These are phyloP conservation scores for Enteromius treurensis DNA, from an alignment of 2,797 vertebrate species.

Conservation along the genomic window DNA sequence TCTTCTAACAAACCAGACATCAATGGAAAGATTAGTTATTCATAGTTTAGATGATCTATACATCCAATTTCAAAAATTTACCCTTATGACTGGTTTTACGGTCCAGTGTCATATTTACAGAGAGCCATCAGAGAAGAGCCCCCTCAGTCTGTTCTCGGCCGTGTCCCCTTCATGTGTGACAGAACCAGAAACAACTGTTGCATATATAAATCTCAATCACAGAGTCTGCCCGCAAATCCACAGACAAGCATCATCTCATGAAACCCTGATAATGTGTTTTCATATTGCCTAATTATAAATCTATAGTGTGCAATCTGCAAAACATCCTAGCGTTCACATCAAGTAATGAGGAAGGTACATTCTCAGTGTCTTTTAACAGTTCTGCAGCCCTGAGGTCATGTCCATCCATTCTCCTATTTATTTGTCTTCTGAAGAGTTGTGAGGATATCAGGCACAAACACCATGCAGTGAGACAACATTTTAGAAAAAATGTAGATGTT, in stretches of 20 bases:
- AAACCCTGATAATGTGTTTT: not conserved
- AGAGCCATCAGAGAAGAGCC: too few relatives aligned
- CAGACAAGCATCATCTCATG: not conserved
- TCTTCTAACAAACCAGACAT: too few relatives aligned
- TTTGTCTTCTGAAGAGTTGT: not conserved
- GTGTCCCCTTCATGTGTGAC: too few relatives aligned
- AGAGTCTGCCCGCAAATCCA: not conserved
- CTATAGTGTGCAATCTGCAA: not conserved
- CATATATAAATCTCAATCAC: not conserved
- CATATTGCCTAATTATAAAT: not conserved
- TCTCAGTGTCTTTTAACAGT: not conserved
- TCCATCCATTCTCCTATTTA: not conserved
- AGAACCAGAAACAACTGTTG: too few relatives aligned
- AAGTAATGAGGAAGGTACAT: not conserved
- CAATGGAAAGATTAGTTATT: too few relatives aligned
- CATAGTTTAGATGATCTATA: too few relatives aligned
- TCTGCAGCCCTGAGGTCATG: not conserved
- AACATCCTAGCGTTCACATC: not conserved
- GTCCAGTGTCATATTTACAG: too few relatives aligned
- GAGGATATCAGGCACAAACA: not conserved
- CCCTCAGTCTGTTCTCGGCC: too few relatives aligned
- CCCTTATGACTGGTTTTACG: too few relatives aligned
- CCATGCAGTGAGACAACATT: not conserved
- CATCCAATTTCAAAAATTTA: too few relatives aligned
- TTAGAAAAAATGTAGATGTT: not conserved